Percentiles rank a stretch among this genome's conserved stretches.
Evolutionary conservation across 2,888 invertebrate species (phyloP).

Genomic region (Oxycera nigricornis): DNA sequence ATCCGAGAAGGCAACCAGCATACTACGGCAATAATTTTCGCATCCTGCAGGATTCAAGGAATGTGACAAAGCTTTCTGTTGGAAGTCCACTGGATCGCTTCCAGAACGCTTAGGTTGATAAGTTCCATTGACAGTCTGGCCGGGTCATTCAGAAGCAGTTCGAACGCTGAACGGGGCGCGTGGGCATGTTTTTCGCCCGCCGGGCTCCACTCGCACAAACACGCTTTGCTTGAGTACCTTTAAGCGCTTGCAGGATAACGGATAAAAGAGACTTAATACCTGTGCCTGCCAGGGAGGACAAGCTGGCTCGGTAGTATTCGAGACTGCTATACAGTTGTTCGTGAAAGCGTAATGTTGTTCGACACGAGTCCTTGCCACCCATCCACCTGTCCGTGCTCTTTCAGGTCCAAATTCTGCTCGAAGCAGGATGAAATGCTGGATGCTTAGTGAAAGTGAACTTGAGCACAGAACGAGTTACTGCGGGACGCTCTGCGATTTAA

Average conservation of each 20-base stretch:
- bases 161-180: slow-evolving; percentile 15
- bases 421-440: slow-evolving; percentile 10
- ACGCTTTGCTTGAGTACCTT: neutral
- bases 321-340: neutral
- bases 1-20: too few species aligned
- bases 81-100: neutral
- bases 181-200: neutral
- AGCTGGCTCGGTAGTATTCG: neutral
- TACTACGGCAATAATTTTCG: neutral
- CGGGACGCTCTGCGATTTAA: slow-evolving; percentile 1
- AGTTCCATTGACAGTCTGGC: slow-evolving; percentile 1
- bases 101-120: neutral
- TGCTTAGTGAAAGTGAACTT: slow-evolving; percentile 38
- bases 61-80: neutral
- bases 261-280: slow-evolving; percentile 12
- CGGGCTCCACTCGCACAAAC: neutral
- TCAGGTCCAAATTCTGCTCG: neutral
- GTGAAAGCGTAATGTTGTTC: slow-evolving; percentile 19
- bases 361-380: neutral
- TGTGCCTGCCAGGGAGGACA: neutral
- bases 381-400: neutral
- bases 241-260: neutral
- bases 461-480: slow-evolving; percentile 6
- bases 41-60: neutral
- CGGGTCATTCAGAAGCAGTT: slow-evolving; percentile 29